Percentiles rank a stretch among this genome's conserved stretches.
phyloP scores from a whole-genome alignment of 2,797 vertebrate genomes.

The Glossophaga mutica region DNA sequence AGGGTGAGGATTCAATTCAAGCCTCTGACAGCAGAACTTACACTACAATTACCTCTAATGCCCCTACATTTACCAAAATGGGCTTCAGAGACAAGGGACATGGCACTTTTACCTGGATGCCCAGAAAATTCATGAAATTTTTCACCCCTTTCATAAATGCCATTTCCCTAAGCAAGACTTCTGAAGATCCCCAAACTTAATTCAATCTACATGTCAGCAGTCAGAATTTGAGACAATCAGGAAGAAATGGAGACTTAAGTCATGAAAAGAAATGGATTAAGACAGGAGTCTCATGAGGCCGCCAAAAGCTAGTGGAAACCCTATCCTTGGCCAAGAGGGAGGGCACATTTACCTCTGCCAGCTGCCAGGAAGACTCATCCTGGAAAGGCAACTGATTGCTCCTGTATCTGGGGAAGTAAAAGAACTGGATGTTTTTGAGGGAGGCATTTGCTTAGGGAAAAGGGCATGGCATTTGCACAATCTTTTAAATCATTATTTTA shows the following conservation, averaged over 20 bases:
- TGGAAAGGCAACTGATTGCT: not conserved
- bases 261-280: not conserved
- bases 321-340: not conserved
- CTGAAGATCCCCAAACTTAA: not conserved
- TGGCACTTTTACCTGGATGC: not conserved
- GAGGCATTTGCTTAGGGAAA: slow-evolving; percentile 11
- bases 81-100: not conserved
- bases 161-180: not conserved
- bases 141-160: not conserved
- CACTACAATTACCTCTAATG: not conserved
- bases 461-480: slow-evolving; percentile 45
- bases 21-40: not conserved
- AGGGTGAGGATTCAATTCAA: not conserved
- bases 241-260: not conserved
- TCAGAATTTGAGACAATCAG: not conserved
- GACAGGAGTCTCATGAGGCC: not conserved
- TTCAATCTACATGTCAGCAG: not conserved
- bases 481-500: slow-evolving; percentile 56
- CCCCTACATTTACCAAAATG: not conserved
- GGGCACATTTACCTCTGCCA: not conserved
- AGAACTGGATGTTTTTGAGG: not conserved
- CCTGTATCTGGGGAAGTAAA: not conserved
- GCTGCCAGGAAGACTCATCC: not conserved
- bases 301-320: not conserved
- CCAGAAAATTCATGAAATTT: not conserved